phyloP scores from a whole-genome alignment of 1,140 invertebrate genomes.

The Brachionus asplanchnoidis region DNA sequence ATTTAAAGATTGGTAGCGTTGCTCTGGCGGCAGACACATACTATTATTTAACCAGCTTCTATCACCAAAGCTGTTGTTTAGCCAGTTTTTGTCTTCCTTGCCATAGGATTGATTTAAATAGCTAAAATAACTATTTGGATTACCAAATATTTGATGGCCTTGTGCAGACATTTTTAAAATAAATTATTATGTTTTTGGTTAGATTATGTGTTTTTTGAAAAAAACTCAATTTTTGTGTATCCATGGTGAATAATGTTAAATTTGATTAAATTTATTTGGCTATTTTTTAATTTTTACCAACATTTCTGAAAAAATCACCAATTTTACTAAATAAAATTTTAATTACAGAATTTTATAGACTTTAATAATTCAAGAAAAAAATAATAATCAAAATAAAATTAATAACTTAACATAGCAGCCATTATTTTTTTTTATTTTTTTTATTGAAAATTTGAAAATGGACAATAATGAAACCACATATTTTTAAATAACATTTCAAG shows the following conservation, averaged over 20 bases:
- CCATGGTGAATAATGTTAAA: not conserved
- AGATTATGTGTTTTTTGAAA: not conserved
- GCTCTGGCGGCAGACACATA: not conserved
- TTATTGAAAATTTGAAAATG: no score
- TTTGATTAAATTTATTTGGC: not conserved
- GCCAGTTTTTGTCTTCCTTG: not conserved
- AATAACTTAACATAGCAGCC: no score
- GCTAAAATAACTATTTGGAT: constrained; percentile 4
- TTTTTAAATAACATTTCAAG: no score
- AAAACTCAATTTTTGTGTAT: not conserved
- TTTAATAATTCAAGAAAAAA: no score
- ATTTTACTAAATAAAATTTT: no score
- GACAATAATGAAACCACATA: no score
- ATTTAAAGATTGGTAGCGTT: constrained; percentile 5
- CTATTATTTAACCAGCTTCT: constrained; percentile 24
- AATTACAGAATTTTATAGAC: no score
- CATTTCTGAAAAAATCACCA: no score
- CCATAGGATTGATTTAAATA: constrained; percentile 19
- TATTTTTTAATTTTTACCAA: not conserved
- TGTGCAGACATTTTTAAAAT: not conserved
- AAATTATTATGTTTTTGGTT: not conserved
- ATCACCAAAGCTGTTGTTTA: not conserved
- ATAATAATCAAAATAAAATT: no score
- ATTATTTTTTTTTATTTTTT: no score
- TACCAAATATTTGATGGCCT: constrained; percentile 1